A percentile compares a stretch with the other conserved stretches of the same genome.
These are phyloP conservation scores for Acleris emargana DNA, from an alignment of 2,888 invertebrate species.

Conservation along the genomic window DNA sequence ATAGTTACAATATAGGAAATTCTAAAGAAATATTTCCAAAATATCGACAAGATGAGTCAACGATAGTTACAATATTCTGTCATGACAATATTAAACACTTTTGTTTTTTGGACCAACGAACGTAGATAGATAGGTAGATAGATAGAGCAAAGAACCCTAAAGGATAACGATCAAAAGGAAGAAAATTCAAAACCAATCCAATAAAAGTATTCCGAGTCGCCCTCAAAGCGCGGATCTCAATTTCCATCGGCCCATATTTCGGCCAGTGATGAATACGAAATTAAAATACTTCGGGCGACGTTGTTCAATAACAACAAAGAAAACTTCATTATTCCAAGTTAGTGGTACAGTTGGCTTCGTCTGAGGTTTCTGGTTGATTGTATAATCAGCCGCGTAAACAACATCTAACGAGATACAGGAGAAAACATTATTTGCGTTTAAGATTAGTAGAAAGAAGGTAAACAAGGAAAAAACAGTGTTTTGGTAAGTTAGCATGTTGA, in stretches of 20 bases:
- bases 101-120: no score
- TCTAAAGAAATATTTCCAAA: no score
- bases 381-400: conserved; percentile 33
- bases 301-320: conserved; percentile 33
- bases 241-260: conserved; percentile 34
- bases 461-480: not conserved
- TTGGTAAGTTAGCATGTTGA: not conserved
- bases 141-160: conserved; percentile 1
- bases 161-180: conserved; percentile 3
- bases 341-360: conserved; percentile 13
- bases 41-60: no score
- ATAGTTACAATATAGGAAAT: no score
- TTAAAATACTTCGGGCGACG: conserved; percentile 31
- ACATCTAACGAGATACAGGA: conserved; percentile 22
- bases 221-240: conserved; percentile 12
- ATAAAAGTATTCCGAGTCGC: conserved; percentile 24
- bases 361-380: conserved; percentile 11
- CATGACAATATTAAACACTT: no score
- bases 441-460: conserved; percentile 20
- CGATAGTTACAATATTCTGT: no score
- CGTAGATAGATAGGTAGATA: no score
- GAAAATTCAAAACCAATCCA: conserved; percentile 27
- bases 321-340: conserved; percentile 28
- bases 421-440: conserved; percentile 25
- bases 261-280: conserved; percentile 33